phyloP scores from a whole-genome alignment of 1,140 invertebrate species.

The Aphaenogaster floridana region DNA sequence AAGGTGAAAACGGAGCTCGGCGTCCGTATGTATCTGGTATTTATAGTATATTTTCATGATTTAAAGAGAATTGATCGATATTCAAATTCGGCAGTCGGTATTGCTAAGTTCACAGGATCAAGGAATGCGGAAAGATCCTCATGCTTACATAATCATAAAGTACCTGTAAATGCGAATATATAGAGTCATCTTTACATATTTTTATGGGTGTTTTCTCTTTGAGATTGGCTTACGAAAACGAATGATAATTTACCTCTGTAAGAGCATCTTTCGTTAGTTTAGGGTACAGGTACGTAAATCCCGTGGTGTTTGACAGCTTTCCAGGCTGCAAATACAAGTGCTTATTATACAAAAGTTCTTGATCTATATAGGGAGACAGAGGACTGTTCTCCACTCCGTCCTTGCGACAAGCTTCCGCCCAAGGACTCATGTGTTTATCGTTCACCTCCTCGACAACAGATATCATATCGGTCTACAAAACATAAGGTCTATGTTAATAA shows the following conservation, averaged over 20 bases:
- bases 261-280: constrained; percentile 89
- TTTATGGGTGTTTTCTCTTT: background rate
- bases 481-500: background rate
- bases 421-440: constrained; percentile 96
- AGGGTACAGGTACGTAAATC: constrained; percentile 88
- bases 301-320: constrained; percentile 88
- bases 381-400: constrained; percentile 94
- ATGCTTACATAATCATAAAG: constrained; percentile 91
- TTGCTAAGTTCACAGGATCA: constrained; percentile 85
- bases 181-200: constrained; percentile 5
- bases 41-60: constrained; percentile 61
- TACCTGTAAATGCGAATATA: constrained; percentile 86
- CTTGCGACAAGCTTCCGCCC: constrained; percentile 94
- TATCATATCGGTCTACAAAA: constrained; percentile 90
- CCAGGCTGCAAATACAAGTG: constrained; percentile 92
- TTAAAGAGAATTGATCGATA: constrained; percentile 53
- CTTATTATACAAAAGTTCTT: constrained; percentile 93
- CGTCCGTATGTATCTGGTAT: constrained; percentile 22
- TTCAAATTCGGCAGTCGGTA: constrained; percentile 52
- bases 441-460: constrained; percentile 95
- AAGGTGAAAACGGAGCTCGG: constrained; percentile 76
- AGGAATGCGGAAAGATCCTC: constrained; percentile 91
- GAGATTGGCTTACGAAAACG: background rate
- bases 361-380: constrained; percentile 94
- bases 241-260: constrained; percentile 86